Percentiles rank a stretch among this genome's conserved stretches.
Evolutionary conservation across 2,797 vertebrate genomes (phyloP).

Genomic region (Eulemur mongoz): DNA sequence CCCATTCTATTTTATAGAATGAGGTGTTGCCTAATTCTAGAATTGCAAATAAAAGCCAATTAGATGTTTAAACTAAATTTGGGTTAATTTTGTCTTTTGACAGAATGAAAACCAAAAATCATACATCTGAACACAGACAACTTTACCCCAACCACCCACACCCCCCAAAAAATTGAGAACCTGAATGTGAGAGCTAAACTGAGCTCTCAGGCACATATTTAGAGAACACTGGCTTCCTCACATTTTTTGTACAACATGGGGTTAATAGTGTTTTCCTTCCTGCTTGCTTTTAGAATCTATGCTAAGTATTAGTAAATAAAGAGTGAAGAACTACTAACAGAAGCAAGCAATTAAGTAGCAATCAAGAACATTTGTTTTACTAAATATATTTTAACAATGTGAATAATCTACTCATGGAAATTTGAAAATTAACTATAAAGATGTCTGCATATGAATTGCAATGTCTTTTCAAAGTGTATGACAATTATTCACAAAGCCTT

Average conservation of each 20-base stretch:
- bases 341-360: background rate
- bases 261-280: background rate
- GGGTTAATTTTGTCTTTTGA: background rate
- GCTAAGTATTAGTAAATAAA: conserved; percentile 4
- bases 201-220: background rate
- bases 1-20: background rate
- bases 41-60: background rate
- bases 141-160: background rate
- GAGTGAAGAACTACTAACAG: background rate
- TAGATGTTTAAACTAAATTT: background rate
- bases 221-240: background rate
- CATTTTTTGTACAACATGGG: background rate
- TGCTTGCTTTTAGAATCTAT: background rate
- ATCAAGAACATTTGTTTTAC: background rate
- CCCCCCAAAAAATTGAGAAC: background rate
- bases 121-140: background rate
- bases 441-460: background rate
- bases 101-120: background rate
- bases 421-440: background rate
- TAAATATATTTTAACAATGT: conserved; percentile 6
- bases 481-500: background rate
- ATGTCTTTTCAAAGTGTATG: background rate
- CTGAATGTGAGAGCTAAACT: background rate
- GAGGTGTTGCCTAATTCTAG: background rate
- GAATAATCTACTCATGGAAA: background rate